These are phyloP conservation scores for Allygus modestus DNA, from an alignment of 2,888 invertebrate genomes.

Conservation along the genomic window DNA sequence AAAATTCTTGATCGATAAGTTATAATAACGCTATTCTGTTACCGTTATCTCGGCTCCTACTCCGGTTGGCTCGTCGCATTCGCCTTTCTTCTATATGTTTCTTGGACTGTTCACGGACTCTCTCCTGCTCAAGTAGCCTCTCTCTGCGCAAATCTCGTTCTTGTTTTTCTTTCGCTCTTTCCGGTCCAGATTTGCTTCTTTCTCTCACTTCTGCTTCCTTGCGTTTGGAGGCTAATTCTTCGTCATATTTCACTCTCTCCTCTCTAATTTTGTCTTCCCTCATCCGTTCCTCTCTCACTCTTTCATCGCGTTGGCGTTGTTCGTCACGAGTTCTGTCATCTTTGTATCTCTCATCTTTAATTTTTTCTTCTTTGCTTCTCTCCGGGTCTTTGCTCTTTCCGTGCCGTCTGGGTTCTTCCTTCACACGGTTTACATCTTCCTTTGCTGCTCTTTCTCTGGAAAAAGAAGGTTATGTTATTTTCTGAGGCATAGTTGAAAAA, in stretches of 20 bases:
- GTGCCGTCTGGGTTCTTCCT: constrained; percentile 71
- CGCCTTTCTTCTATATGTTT: constrained; percentile 68
- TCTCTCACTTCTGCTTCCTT: constrained; percentile 69
- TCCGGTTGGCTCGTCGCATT: constrained; percentile 70
- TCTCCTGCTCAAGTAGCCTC: constrained; percentile 68
- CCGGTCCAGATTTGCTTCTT: constrained; percentile 57
- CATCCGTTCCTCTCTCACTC: constrained; percentile 77
- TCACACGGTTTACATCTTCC: constrained; percentile 73
- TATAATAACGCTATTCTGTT: neutral
- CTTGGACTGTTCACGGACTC: constrained; percentile 68
- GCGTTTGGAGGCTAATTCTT: constrained; percentile 67
- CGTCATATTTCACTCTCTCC: constrained; percentile 69
- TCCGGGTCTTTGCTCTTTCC: constrained; percentile 54
- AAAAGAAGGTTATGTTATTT: neutral
- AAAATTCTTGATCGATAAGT: too few species aligned
- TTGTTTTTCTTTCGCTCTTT: constrained; percentile 66
- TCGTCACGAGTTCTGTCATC: constrained; percentile 74
- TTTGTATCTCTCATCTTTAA: constrained; percentile 71
- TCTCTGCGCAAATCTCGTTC: constrained; percentile 69
- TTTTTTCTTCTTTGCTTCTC: constrained; percentile 73
- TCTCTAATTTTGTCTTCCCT: constrained; percentile 75
- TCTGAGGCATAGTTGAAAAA: too few species aligned
- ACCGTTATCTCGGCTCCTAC: constrained; percentile 72
- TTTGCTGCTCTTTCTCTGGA: constrained; percentile 70
- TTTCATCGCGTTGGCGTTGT: constrained; percentile 72